Evolutionary conservation across 1,140 invertebrate genomes (phyloP).

Genomic region (Drosophila murphyi): DNA sequence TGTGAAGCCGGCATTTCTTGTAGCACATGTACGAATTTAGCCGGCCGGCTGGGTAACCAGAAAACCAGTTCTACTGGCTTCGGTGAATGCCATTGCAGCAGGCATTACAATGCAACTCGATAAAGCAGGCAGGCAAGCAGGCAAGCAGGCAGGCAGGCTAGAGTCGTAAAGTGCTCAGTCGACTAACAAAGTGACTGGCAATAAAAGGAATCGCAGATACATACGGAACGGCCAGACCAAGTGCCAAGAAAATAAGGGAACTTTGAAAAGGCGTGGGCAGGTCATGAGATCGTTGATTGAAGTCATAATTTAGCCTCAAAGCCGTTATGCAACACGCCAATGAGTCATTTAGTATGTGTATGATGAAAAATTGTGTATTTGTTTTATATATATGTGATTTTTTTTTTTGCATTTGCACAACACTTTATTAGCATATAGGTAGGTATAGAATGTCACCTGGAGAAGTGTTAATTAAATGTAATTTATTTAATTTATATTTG

Average conservation of each 20-base stretch:
- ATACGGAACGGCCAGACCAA: conserved; percentile 8
- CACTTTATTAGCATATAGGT: conserved; percentile 32
- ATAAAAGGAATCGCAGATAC: conserved; percentile 42
- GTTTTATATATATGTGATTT: neutral
- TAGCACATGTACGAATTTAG: conserved; percentile 31
- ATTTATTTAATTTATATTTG: conserved; percentile 48
- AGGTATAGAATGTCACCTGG: conserved; percentile 3
- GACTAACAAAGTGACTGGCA: conserved; percentile 39
- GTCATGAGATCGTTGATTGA: conserved; percentile 44
- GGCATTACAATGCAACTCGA: conserved; percentile 17
- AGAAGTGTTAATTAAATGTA: conserved; percentile 41
- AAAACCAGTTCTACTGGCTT: conserved; percentile 48
- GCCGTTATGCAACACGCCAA: conserved; percentile 44
- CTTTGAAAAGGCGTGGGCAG: conserved; percentile 37
- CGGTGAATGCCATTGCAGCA: conserved; percentile 8
- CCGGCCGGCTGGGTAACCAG: conserved; percentile 38
- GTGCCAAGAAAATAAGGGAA: conserved; percentile 2
- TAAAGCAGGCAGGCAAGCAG: conserved; percentile 17
- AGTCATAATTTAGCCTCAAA: conserved; percentile 32
- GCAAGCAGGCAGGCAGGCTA: neutral
- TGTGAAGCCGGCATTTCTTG: conserved; percentile 36
- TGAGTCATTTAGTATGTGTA: conserved; percentile 28
- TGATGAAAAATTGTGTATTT: conserved; percentile 19
- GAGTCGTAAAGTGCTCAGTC: conserved; percentile 34
- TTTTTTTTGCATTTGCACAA: conserved; percentile 29